Evolutionary conservation across 2,113 vertebrate species (phyloP).

Genomic region (Tinamus guttatus): DNA sequence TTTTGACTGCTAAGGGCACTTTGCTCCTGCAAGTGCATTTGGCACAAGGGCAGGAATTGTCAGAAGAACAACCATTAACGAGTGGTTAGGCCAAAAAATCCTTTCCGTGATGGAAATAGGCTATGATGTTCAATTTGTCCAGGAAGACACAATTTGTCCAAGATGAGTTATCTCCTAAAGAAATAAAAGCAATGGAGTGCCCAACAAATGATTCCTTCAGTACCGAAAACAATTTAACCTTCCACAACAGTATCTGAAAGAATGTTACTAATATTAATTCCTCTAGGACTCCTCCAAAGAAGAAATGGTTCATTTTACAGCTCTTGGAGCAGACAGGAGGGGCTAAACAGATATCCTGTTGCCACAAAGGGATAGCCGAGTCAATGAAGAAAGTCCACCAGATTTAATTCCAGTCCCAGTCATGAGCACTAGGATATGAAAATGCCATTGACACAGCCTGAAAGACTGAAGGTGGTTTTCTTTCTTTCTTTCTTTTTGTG

Average conservation of each 20-base stretch:
- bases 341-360: background rate
- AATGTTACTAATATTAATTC: background rate
- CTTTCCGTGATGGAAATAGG: background rate
- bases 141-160: fast-evolving
- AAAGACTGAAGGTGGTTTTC: background rate
- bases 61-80: background rate
- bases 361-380: background rate
- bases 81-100: background rate
- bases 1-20: background rate
- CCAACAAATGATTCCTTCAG: background rate
- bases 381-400: background rate
- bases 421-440: background rate
- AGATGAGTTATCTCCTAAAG: background rate
- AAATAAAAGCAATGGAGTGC: background rate
- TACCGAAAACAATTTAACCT: background rate
- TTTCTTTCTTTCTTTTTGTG: fast-evolving
- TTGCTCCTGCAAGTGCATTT: background rate
- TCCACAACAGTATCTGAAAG: background rate
- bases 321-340: background rate
- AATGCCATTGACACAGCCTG: background rate
- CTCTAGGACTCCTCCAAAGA: background rate
- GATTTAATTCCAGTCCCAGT: background rate
- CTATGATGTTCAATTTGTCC: background rate
- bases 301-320: background rate
- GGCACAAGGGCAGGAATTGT: background rate